Evolutionary conservation across 2,113 vertebrate species (phyloP).

Genomic region (Eclectus roratus): DNA sequence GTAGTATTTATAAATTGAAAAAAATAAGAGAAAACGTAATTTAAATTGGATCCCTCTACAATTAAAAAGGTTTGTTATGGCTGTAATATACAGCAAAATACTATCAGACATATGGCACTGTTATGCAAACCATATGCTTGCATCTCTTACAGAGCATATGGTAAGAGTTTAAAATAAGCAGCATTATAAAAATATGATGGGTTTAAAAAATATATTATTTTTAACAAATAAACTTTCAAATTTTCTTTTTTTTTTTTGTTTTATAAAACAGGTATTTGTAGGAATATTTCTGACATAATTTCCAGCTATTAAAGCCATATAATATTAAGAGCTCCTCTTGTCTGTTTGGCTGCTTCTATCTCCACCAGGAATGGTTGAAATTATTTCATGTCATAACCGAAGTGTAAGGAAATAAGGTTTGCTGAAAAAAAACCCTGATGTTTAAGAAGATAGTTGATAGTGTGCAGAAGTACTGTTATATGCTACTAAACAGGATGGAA

Average conservation of each 20-base stretch:
- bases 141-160: slow-evolving; percentile 41
- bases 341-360: background rate
- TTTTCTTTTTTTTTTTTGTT: background rate
- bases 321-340: background rate
- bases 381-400: background rate
- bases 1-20: slow-evolving; percentile 47
- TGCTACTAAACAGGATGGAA: background rate
- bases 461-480: accelerated
- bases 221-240: background rate
- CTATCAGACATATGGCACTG: slow-evolving; percentile 56
- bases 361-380: background rate
- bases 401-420: background rate
- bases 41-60: slow-evolving; percentile 24
- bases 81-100: slow-evolving; percentile 40
- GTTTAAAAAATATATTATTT: slow-evolving; percentile 26
- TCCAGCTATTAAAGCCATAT: background rate
- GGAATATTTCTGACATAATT: background rate
- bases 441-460: background rate
- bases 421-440: background rate
- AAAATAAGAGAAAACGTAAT: slow-evolving; percentile 34
- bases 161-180: slow-evolving; percentile 59
- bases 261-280: background rate
- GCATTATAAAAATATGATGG: slow-evolving; percentile 30
- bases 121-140: slow-evolving; percentile 59
- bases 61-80: slow-evolving; percentile 42